phyloP scores from a whole-genome alignment of 2,888 invertebrate genomes.

The Eristalis tenax region DNA sequence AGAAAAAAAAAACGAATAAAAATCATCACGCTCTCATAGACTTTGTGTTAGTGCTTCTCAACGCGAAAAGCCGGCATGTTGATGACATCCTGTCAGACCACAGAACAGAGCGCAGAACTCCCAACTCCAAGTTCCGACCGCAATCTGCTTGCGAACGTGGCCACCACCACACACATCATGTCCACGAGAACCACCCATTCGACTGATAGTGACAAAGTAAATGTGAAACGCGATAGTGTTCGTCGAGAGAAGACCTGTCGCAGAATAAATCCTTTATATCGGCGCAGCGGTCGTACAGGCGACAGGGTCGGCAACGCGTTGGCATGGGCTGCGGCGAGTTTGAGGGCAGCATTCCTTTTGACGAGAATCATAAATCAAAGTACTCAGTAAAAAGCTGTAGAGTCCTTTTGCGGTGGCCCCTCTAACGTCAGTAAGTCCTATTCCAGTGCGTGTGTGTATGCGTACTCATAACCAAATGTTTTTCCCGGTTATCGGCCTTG shows the following conservation, averaged over 20 bases:
- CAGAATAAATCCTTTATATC: constrained; percentile 10
- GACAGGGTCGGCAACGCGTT: not conserved
- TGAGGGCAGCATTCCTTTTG: constrained; percentile 48
- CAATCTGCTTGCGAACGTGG: constrained; percentile 49
- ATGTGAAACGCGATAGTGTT: constrained; percentile 36
- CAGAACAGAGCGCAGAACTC: constrained; percentile 10
- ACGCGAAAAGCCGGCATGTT: constrained; percentile 15
- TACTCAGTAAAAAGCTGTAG: constrained; percentile 11
- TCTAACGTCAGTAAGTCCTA: constrained; percentile 34
- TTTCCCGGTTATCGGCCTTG: constrained; percentile 58
- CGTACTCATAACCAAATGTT: constrained; percentile 59
- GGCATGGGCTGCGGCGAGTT: constrained; percentile 8
- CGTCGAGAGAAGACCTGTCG: constrained; percentile 5
- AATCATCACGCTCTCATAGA: not conserved
- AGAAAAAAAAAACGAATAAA: not conserved
- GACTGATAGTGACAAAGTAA: constrained; percentile 50
- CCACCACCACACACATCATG: constrained; percentile 13
- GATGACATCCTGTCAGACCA: constrained; percentile 58
- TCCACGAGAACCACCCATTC: not conserved
- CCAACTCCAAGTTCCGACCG: constrained; percentile 32
- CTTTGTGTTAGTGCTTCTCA: not conserved
- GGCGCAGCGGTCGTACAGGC: not conserved
- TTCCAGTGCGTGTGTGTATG: not conserved
- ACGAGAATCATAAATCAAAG: constrained; percentile 67
- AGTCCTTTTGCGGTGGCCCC: constrained; percentile 41